Evolutionary conservation across 2,888 invertebrate species (phyloP).

Genomic region (Epinotia demarniana): DNA sequence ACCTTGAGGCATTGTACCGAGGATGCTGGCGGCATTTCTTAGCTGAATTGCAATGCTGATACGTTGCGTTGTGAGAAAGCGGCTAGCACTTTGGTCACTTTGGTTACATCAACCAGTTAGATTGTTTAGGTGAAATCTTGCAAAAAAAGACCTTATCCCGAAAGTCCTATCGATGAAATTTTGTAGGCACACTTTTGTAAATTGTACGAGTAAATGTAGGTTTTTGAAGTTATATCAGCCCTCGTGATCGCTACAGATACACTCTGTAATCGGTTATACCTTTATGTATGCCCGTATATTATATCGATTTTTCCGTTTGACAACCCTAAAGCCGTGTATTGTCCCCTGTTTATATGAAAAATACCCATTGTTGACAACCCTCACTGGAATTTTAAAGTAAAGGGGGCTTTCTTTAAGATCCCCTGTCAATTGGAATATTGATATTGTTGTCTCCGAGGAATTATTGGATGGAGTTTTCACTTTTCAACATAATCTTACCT

Average conservation of each 20-base stretch:
- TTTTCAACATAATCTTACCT: constrained; percentile 3
- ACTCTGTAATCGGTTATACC: neutral
- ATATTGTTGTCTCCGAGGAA: constrained; percentile 45
- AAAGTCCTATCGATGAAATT: no score
- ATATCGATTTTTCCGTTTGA: constrained; percentile 43
- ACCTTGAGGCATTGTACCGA: no score
- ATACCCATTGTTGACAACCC: constrained; percentile 51
- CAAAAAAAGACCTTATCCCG: no score
- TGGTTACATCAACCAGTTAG: no score
- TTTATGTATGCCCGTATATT: constrained; percentile 7
- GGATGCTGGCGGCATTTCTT: no score
- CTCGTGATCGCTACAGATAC: neutral
- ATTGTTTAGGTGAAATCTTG: no score
- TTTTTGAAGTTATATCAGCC: neutral
- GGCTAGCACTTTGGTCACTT: no score
- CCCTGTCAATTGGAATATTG: constrained; percentile 50
- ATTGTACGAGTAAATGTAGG: no score
- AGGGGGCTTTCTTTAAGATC: constrained; percentile 48
- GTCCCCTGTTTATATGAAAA: constrained; percentile 51
- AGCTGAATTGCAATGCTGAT: no score
- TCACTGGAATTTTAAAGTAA: constrained; percentile 50
- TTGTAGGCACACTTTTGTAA: no score
- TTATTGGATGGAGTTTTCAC: constrained; percentile 29
- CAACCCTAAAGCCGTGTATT: constrained; percentile 47
- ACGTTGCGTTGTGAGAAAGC: no score